A percentile compares a stretch with the other conserved stretches of the same genome.
Conservation (phyloP, 2,797 vertebrate species). For the Carduelis carduelis region DNA sequence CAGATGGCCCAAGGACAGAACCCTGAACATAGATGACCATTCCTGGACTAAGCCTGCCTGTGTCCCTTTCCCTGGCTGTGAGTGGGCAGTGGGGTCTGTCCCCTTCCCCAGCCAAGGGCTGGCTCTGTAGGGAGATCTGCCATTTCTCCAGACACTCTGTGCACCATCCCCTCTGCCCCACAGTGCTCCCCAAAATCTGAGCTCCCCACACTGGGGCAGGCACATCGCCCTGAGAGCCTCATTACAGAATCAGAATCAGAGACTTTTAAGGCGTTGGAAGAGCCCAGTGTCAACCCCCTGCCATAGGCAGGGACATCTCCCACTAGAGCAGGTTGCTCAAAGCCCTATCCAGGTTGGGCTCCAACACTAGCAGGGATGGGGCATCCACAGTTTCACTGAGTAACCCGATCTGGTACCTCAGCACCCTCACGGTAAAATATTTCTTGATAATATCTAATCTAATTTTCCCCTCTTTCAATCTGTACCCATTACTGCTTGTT, state of each 20-base stretch:
- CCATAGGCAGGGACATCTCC: not conserved
- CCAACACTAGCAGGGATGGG: not conserved
- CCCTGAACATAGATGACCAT: rapidly evolving
- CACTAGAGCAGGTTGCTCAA: not conserved
- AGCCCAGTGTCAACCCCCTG: not conserved
- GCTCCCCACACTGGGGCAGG: too few relatives aligned
- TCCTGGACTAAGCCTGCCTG: not conserved
- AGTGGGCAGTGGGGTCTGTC: not conserved
- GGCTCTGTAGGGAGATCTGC: not conserved
- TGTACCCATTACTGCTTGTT: not conserved
- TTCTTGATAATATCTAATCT: not conserved
- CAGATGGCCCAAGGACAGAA: not conserved
- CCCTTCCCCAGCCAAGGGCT: not conserved
- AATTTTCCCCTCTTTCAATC: not conserved
- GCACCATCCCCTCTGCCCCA: not conserved
- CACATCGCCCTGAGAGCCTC: not conserved
- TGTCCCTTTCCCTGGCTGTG: not conserved
- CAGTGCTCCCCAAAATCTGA: not conserved
- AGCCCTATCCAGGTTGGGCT: not conserved
- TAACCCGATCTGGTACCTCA: not conserved
- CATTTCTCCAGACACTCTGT: not conserved
- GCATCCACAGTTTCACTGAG: not conserved
- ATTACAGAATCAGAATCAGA: not conserved
- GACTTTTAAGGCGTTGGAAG: not conserved
- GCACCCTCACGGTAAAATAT: not conserved